phyloP scores from a whole-genome alignment of 2,797 vertebrate genomes.

The Leptatherina wallacei region DNA sequence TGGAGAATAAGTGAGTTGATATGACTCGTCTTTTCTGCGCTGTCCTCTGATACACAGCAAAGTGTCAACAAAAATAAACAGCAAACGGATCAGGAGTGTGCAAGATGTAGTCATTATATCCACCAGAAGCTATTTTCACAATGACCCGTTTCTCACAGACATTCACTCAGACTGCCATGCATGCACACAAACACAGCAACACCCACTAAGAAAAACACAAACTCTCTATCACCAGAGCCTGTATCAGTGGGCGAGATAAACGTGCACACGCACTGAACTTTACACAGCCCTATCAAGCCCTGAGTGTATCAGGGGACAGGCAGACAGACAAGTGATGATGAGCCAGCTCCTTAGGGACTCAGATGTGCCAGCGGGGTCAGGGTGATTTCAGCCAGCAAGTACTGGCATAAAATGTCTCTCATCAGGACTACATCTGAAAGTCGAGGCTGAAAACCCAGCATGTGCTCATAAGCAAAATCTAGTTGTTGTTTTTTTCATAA shows the following conservation, averaged over 20 bases:
- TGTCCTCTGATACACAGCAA: slow-evolving; percentile 3
- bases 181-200: slow-evolving; percentile 21
- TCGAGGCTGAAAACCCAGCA: background rate
- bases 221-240: slow-evolving; percentile 42
- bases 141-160: slow-evolving; percentile 23
- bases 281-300: slow-evolving; percentile 53
- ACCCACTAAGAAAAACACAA: slow-evolving; percentile 59
- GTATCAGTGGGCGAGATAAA: slow-evolving; percentile 53
- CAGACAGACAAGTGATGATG: slow-evolving; percentile 67
- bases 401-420: slow-evolving; percentile 31
- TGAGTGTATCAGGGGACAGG: slow-evolving; percentile 59
- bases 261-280: slow-evolving; percentile 63
- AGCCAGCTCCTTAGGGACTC: slow-evolving; percentile 44
- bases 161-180: slow-evolving; percentile 4
- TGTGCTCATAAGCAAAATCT: background rate
- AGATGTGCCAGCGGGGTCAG: slow-evolving; percentile 57
- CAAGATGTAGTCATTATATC: slow-evolving; percentile 32
- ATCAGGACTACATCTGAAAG: slow-evolving; percentile 26
- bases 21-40: background rate
- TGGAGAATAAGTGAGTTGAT: slow-evolving; percentile 7
- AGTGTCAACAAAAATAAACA: slow-evolving; percentile 4
- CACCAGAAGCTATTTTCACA: slow-evolving; percentile 34
- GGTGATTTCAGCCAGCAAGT: slow-evolving; percentile 41
- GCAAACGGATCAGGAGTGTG: slow-evolving; percentile 18
- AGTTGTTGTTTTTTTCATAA: background rate